Evolutionary conservation across 2,113 vertebrate genomes (phyloP).

Genomic region (Athene noctua): DNA sequence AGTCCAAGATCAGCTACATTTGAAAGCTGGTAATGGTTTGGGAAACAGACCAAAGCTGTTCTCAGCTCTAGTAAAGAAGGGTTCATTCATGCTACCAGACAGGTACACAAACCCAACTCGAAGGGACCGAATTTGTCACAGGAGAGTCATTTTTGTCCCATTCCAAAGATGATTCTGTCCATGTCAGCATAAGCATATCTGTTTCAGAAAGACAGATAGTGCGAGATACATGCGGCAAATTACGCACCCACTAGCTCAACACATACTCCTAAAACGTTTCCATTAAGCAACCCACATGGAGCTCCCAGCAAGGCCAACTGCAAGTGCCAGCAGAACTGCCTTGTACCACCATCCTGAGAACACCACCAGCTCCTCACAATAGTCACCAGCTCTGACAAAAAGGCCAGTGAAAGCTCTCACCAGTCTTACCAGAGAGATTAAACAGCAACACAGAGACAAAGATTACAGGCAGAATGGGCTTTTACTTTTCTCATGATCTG

Average conservation of each 20-base stretch:
- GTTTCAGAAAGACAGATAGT: background rate
- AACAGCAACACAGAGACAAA: background rate
- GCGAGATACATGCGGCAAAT: background rate
- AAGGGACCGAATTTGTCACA: background rate
- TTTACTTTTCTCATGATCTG: background rate
- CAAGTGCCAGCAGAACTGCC: background rate
- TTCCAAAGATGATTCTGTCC: background rate
- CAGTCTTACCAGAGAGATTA: background rate
- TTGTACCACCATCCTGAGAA: too few species aligned
- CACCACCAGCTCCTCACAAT: too few species aligned
- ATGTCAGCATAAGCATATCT: background rate
- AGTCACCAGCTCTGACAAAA: background rate
- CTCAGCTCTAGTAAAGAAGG: background rate
- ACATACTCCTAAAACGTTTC: too few species aligned
- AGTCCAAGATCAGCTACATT: background rate
- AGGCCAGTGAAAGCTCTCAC: background rate
- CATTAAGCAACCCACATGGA: background rate
- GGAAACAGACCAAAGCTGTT: background rate
- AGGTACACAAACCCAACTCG: too few species aligned
- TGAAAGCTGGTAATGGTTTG: background rate
- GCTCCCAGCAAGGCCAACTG: background rate
- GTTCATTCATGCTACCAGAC: background rate
- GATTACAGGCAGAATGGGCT: background rate
- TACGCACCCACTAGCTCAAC: background rate
- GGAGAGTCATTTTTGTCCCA: background rate